Evolutionary conservation across 2,888 invertebrate genomes (phyloP), one percentile per base, ranked within the genome.

Genomic region (Ochropacha duplaris): DNA sequence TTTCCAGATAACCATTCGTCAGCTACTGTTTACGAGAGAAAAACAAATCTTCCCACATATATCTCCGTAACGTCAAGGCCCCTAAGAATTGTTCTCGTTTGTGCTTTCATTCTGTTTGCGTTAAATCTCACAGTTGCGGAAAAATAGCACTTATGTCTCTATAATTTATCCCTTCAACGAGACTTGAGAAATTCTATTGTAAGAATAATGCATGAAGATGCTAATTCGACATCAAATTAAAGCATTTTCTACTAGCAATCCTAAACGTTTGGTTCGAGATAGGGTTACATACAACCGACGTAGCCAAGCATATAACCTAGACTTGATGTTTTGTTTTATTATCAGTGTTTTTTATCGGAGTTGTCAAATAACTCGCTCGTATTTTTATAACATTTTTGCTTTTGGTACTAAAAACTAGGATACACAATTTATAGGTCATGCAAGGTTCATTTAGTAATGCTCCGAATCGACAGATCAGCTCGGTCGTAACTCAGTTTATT

Each of bases 1-100:
- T 52, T 52, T 31, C 24, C 19, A 52, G 52, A 52, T 22, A 52
- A 34, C 16, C 52, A 52, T 31, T 31, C 52, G 31, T 52, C 52
- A n/a, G 49, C 14, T 50, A 50, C 34, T 55, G 55, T 55, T 50
- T 49, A 50, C n/a, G 24, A 54, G 22, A 49, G 55, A 28, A 22
- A 52, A 52, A 49, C 34, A 55, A 55, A 50, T 50, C n/a, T 55
- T 50, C 54, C 26, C 24, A 19, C 44, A 55, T 49, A 55, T 49
- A 55, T 49, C 28, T 44, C 49, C 16, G 54, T 55, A 28, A 49
- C 49, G 54, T 44, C 49, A 55, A 26, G 54, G 22, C 31, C 22
- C 31, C 22, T 31, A 52, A 52, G 31, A 28, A 52, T 31, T 11
- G 52, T 19, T 52, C 52, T 31, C 31, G 52, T 19, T 31, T 52